These are phyloP conservation scores for Phylloscopus collybita DNA, from an alignment of 2,797 vertebrate species.

Conservation along the genomic window DNA sequence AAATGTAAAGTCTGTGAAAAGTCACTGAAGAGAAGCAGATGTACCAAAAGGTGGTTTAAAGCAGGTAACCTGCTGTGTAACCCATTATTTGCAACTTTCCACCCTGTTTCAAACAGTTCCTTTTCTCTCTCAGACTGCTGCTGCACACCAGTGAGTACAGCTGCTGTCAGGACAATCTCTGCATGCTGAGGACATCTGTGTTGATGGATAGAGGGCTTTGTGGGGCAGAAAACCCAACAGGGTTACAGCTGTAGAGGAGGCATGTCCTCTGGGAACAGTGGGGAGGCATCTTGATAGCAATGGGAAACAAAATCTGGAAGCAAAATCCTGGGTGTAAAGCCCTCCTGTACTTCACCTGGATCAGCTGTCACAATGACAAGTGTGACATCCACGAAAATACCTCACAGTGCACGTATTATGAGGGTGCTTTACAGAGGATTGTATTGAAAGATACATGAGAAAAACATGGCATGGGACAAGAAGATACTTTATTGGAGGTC, in stretches of 20 bases:
- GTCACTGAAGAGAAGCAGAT: not conserved
- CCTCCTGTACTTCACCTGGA: not conserved
- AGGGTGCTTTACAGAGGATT: not conserved
- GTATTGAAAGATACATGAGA: not conserved
- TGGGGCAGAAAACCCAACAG: not conserved
- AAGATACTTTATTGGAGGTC: not conserved
- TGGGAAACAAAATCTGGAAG: not conserved
- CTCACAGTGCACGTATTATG: accelerated
- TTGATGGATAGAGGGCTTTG: not conserved
- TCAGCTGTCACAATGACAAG: not conserved
- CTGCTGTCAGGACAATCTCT: not conserved
- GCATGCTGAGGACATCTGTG: not conserved
- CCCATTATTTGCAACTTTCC: not conserved
- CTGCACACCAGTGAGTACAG: not conserved
- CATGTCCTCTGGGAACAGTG: not conserved
- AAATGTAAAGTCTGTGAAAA: not conserved
- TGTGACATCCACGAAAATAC: not conserved
- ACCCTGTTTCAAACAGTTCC: not conserved
- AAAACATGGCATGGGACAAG: not conserved
- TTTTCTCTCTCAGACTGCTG: not conserved
- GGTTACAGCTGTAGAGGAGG: not conserved
- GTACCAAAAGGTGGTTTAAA: not conserved
- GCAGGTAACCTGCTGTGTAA: not conserved
- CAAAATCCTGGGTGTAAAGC: not conserved
- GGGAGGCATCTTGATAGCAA: not conserved